Base-by-base conservation (phyloP, 2,797 vertebrate genomes). In the Novumbra hubbsi region DNA sequence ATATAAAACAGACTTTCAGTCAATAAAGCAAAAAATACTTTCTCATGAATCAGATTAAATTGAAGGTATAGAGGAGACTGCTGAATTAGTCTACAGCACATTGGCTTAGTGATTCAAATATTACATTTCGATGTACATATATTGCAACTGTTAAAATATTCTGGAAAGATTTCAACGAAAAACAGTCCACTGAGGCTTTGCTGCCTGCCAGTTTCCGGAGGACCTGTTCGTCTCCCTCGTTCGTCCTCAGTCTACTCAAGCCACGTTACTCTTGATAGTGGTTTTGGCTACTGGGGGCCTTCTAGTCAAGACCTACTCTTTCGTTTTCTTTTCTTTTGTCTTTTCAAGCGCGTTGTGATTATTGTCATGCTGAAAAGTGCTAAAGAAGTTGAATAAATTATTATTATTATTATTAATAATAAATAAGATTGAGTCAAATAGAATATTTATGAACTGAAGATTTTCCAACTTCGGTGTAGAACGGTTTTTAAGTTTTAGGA, bases 401-500 rank as follows among this genome's bases (percentile, higher is more conserved):
- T n/a, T n/a, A n/a, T n/a, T n/a, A n/a, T n/a, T n/a, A n/a, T n/a
- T n/a, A n/a, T n/a, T n/a, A n/a, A n/a, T n/a, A n/a, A 57, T 57
- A 24, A 11, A 57, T 32, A 64, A 64, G 62, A 64, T 28, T 6
- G 14, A 64, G 7, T 30, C 28, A 15, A 19, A 64, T 7, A 30
- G 9, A 7, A 1, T 17, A 14, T 64, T 17, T 16, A 64, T 60
- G 27, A 67, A 4, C 3, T 19, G 14, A 63, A 48, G 57, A 17
- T 17, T 62, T 45, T 67, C 28, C 72, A 45, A 57, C 19, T n/a
- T 21, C 28, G 41, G 30, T 27, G n/a, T 9, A 52, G 30, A 38
- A 60, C 38, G 60, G 57, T 64, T 27, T 17, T 74, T 32, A 73
- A 30, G 72, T 73, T 21, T 48, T 12, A 12, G 41, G 41, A 3